These are phyloP conservation scores for Phycodurus eques DNA, from an alignment of 2,113 vertebrate genomes.

Conservation along the genomic window DNA sequence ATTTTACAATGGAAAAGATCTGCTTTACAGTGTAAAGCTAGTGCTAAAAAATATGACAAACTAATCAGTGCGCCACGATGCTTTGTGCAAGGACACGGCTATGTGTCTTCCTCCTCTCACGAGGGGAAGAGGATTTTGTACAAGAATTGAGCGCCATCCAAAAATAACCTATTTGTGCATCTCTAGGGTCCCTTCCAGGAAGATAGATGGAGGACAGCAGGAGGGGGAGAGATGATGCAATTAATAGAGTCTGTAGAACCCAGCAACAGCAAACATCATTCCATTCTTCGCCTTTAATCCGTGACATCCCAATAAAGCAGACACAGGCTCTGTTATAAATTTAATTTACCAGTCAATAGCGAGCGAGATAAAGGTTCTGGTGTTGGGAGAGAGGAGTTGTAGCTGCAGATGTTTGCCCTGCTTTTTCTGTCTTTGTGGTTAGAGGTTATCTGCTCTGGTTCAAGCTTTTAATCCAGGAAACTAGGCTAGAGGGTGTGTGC, in stretches of 20 bases:
- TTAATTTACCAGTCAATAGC: constrained; percentile 50
- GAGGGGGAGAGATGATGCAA: constrained; percentile 56
- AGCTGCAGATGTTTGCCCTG: constrained; percentile 46
- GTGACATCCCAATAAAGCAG: constrained; percentile 51
- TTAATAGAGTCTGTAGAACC: constrained; percentile 61
- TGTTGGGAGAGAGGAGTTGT: constrained; percentile 22
- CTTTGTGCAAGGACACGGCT: constrained; percentile 40
- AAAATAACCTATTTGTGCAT: constrained; percentile 65
- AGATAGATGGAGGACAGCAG: constrained; percentile 56
- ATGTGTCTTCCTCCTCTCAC: constrained; percentile 22
- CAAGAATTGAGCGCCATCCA: constrained; percentile 54
- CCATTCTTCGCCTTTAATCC: constrained; percentile 56
- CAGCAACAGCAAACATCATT: constrained; percentile 60
- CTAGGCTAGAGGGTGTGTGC: not conserved
- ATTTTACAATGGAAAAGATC: constrained; percentile 30
- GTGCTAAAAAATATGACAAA: constrained; percentile 15
- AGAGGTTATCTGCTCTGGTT: constrained; percentile 33
- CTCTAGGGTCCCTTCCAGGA: constrained; percentile 59
- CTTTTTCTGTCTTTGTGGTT: constrained; percentile 21
- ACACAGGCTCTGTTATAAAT: constrained; percentile 51
- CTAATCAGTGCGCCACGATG: constrained; percentile 30
- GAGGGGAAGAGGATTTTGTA: constrained; percentile 52
- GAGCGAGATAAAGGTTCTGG: constrained; percentile 34
- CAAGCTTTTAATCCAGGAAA: not conserved
- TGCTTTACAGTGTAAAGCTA: constrained; percentile 15